These are phyloP conservation scores for Lucifuga dentata DNA, from an alignment of 2,113 vertebrate genomes.

Conservation along the genomic window DNA sequence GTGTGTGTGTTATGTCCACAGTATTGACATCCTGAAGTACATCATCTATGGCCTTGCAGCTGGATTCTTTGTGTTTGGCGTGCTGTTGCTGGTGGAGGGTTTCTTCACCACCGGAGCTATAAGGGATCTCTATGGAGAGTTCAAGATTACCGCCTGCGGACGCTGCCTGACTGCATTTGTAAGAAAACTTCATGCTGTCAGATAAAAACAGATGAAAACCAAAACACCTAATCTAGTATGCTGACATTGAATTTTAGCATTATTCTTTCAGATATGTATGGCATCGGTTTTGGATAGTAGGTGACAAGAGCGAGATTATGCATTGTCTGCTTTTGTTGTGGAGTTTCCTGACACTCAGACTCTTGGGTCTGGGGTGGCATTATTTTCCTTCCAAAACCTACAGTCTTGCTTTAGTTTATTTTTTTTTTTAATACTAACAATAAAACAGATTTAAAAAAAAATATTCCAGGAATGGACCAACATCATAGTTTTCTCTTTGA, in stretches of 20 bases:
- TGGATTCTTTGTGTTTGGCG: slow-evolving; percentile 97
- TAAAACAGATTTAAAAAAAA: too few species aligned
- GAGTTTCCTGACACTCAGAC: neutral
- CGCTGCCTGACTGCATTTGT: slow-evolving; percentile 96
- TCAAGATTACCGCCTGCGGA: slow-evolving; percentile 96
- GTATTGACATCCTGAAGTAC: slow-evolving; percentile 98
- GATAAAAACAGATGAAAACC: too few species aligned
- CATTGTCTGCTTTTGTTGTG: neutral
- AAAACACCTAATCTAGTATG: too few species aligned
- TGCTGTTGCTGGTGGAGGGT: slow-evolving; percentile 98
- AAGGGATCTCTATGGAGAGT: slow-evolving; percentile 96
- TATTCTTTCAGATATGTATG: too few species aligned
- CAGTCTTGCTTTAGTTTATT: too few species aligned
- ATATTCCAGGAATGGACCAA: too few species aligned
- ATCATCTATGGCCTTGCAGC: slow-evolving; percentile 97
- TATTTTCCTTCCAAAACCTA: too few species aligned
- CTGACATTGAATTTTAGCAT: too few species aligned
- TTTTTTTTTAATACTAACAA: too few species aligned
- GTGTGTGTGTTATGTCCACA: slow-evolving; percentile 62
- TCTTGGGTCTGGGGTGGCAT: too few species aligned
- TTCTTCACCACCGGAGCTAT: slow-evolving; percentile 98
- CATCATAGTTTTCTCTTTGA: too few species aligned
- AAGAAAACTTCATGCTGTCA: slow-evolving; percentile 64
- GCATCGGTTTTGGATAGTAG: too few species aligned
- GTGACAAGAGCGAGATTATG: neutral